Base-by-base conservation (phyloP, 2,888 invertebrate genomes). In the Cephus pulcher region DNA sequence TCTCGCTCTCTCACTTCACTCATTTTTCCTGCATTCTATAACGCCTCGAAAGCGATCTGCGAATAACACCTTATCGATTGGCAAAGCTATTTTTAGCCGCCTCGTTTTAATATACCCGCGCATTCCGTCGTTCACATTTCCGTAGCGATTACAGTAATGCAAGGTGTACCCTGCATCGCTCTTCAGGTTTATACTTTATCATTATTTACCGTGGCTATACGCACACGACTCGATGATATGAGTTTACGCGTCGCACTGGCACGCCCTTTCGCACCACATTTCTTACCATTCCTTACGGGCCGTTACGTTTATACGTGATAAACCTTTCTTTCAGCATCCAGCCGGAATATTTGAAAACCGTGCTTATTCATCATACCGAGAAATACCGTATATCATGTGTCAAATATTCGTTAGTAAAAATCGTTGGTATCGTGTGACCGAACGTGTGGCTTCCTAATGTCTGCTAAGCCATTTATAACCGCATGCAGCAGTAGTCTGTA, bases 101-200 rank as follows among this genome's bases (percentile, higher is more conserved):
- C 40, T 40, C 40, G 40, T 40, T 40, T 40, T 40, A 40, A 40
- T 40, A 40, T 76, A 69, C 69, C 79, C 35, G 74, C 74, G 34
- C 81, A 73, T 75, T 78, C 75, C 78, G 33, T 73, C 34, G 73
- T 34, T 78, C 77, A 69, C 76, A 76, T 11, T 75, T 71, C 74
- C 75, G 79, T 40, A 40, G 69, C 80, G 78, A 82, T 82, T 81
- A 80, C 76, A 71, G 77, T 33, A 80, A 80, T 77, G 78, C 77
- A 75, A 78, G 79, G 82, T 40, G 40, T 40, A 40, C 40, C 40
- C 40, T 15, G 40, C 40, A 15, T 6, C 6, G 40, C 40, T 40
- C 40, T 40, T 40, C 6, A 15, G 15, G 40, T 40, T 40, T 40
- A 40, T 15, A 32, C 70, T 70, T 70, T 70, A 70, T 70, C 70